These are phyloP conservation scores for Adineta ricciae DNA, from an alignment of 2,888 invertebrate species.

Conservation along the genomic window DNA sequence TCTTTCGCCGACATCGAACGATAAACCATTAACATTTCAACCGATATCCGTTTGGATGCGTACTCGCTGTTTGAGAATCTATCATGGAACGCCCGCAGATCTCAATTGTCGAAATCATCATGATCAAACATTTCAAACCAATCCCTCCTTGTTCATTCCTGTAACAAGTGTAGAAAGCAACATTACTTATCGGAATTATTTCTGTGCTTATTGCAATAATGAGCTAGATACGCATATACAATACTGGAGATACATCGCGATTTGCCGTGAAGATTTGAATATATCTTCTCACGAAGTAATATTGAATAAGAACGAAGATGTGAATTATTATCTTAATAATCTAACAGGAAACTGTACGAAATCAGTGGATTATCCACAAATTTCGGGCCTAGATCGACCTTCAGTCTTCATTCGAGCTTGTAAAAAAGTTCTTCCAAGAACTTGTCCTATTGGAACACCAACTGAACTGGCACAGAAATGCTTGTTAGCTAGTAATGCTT, in stretches of 20 bases:
- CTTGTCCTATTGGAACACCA: not conserved
- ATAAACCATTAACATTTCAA: not conserved
- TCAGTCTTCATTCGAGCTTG: not conserved
- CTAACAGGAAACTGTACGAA: not conserved
- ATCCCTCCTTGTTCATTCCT: not conserved
- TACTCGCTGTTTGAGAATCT: not conserved
- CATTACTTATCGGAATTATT: conserved; percentile 18
- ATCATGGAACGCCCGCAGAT: not conserved
- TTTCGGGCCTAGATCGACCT: not conserved
- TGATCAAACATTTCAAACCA: not conserved
- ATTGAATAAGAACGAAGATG: not conserved
- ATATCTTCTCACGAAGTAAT: not conserved
- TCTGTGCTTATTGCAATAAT: conserved; percentile 17
- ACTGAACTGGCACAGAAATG: not conserved
- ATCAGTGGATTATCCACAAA: not conserved
- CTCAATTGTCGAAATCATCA: not conserved
- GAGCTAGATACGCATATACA: not conserved
- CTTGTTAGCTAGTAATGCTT: not conserved
- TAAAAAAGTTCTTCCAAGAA: not conserved
- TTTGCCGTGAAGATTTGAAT: not conserved
- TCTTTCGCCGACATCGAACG: not conserved
- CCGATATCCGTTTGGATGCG: not conserved
- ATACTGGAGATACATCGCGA: not conserved
- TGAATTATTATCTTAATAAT: not conserved
- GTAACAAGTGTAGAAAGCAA: not conserved